Evolutionary conservation across 2,113 vertebrate genomes (phyloP), one percentile per base, ranked within the genome.

Genomic region (Heliornis fulica): DNA sequence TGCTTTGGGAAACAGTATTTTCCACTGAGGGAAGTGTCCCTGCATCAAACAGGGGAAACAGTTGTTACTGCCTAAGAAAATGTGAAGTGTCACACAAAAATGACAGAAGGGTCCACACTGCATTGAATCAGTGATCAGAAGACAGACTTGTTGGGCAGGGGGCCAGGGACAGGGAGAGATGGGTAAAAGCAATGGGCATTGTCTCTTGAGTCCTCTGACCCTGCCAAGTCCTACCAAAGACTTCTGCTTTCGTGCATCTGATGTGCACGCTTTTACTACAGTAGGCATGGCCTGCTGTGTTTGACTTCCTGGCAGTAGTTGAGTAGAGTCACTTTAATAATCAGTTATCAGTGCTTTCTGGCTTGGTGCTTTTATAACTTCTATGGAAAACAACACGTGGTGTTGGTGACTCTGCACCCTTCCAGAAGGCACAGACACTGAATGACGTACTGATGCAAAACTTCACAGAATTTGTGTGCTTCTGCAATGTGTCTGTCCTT

Each of bases 301-400:
- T 61, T 56, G 48, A n/a, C 36, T 81, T 60, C 45, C 75, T 20
- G 29, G 60, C 31, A 26, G 29, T 15, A 43, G 38, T 5, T 36
- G 32, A 38, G 48, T 34, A 38, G 40, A 32, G 10, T 32, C 22
- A 10, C 32, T 68, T 41, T n/a, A n/a, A n/a, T n/a, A n/a, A n/a
- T n/a, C 31, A 63, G 59, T n/a, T 64, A 65, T 23, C 2, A 1
- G 11, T 20, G 36, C 36, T 63, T 66, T 59, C 17, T 6, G 23
- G 26, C 46, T 83, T 3, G 1, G 2, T 19, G 9, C 15, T 46
- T 81, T 50, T 36, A 4, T n/a, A 81, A 20, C 7, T 11, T 76
- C 17, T n/a, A 9, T 65, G 40, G 21, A 45, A 36, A 16, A 10
- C 1, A 1, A 3, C 0, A 1, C 0, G 1, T 45, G 59, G 48